phyloP scores from a whole-genome alignment of 2,888 invertebrate species.

The Mactromeris polynyma region DNA sequence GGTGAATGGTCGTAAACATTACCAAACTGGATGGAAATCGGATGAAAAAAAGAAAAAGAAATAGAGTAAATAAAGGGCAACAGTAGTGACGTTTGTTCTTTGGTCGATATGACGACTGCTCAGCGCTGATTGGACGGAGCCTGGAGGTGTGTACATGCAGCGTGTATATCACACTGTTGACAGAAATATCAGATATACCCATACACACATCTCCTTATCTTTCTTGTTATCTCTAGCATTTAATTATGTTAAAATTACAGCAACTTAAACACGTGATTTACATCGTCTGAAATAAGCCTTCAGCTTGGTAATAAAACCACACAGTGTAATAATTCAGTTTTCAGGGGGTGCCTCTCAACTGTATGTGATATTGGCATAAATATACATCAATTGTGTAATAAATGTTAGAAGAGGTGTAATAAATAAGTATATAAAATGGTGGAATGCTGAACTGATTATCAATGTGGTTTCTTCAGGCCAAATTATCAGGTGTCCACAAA shows the following conservation, averaged over 20 bases:
- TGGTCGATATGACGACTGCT: too few species aligned
- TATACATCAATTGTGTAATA: conserved; percentile 21
- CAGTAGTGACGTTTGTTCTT: too few species aligned
- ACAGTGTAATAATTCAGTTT: conserved; percentile 1
- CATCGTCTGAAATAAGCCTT: conserved; percentile 21
- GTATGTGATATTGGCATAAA: conserved; percentile 20
- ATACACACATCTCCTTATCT: conserved; percentile 25
- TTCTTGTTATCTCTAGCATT: conserved; percentile 40
- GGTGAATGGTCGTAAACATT: too few species aligned
- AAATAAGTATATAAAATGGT: neutral
- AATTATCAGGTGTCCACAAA: neutral
- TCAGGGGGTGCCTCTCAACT: conserved; percentile 18
- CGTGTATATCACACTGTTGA: neutral
- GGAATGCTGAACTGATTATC: neutral
- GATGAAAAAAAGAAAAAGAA: too few species aligned
- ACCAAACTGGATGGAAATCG: too few species aligned
- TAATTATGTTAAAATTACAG: conserved; percentile 56
- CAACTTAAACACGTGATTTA: conserved; percentile 49
- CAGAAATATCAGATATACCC: neutral
- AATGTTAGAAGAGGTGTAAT: conserved; percentile 21
- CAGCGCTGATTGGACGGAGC: too few species aligned
- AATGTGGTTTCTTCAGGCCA: neutral
- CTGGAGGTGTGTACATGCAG: neutral
- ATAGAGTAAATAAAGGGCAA: too few species aligned
- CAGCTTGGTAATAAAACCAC: conserved; percentile 17